Percentiles rank a stretch among this genome's conserved stretches.
phyloP scores from a whole-genome alignment of 2,113 vertebrate genomes.

The Polypterus senegalus region DNA sequence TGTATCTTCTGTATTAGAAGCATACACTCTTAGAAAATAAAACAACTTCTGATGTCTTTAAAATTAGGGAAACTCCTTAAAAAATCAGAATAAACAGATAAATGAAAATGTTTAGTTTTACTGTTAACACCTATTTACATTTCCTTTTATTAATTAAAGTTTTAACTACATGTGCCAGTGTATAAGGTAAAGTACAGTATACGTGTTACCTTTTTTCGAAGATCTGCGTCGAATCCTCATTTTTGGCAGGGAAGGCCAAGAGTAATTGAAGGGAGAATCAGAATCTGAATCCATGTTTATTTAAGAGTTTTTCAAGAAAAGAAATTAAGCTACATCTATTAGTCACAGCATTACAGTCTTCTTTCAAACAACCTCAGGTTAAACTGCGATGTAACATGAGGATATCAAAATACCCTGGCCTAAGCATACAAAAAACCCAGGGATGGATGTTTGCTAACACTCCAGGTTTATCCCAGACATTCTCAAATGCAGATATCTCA shows the following conservation, averaged over 20 bases:
- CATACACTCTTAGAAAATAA: too few species aligned
- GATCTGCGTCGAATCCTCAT: slow-evolving; percentile 81
- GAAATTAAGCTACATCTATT: slow-evolving; percentile 6
- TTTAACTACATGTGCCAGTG: too few species aligned
- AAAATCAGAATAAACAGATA: too few species aligned
- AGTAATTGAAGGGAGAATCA: slow-evolving; percentile 96
- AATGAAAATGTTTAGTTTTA: too few species aligned
- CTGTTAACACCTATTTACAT: too few species aligned
- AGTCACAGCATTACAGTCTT: slow-evolving; percentile 18
- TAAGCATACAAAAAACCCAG: slow-evolving; percentile 43
- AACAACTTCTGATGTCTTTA: too few species aligned
- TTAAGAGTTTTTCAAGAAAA: slow-evolving; percentile 22
- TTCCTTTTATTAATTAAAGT: too few species aligned
- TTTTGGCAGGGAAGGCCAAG: slow-evolving; percentile 93
- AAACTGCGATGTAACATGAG: slow-evolving; percentile 48
- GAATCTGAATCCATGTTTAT: slow-evolving; percentile 88
- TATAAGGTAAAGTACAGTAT: not conserved
- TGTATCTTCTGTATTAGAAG: too few species aligned
- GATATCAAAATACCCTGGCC: slow-evolving; percentile 46
- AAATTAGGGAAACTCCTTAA: too few species aligned
- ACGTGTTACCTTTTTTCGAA: slow-evolving; percentile 72
- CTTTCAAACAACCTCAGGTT: slow-evolving; percentile 32
- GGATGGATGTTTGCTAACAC: slow-evolving; percentile 51
- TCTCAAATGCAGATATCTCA: not conserved
- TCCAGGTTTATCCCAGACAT: slow-evolving; percentile 27